Evolutionary conservation across 2,113 vertebrate genomes (phyloP), one percentile per base, ranked within the genome.

Genomic region (Lethenteron camtschaticum): DNA sequence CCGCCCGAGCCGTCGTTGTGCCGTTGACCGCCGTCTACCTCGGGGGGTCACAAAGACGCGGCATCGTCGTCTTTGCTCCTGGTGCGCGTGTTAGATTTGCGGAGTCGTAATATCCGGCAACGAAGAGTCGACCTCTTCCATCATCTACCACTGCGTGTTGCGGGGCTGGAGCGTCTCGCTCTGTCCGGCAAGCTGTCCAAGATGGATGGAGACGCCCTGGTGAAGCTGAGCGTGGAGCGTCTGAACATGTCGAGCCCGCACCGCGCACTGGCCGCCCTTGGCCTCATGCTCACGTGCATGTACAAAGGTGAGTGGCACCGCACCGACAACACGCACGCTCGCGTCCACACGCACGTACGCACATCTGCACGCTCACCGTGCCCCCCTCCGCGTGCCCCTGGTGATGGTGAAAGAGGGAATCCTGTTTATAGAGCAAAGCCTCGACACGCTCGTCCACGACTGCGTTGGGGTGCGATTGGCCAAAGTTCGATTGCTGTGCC

Each of bases 261-360:
- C 79, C 79, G 92, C 75, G 89, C 94, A 58, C 92, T 99, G 90
- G 89, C 94, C 2, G 92, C 94, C 9, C 81, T 99, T 71, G 94
- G 94, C 68, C 83, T 99, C 75, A 96, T 99, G 94, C 85, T 97
- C 71, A 97, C 91, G 74, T 97, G 94, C 84, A 99, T 99, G 94
- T 99, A 99, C 79, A 97, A 89, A 76, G 94, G 94, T 99, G 81
- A 77, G 63, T 66, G n/a, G 10, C 24, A 16, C 63, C n/a, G 8
- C 24, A 9, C 63, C 6, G 41, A 41, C 41, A 41, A 41, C 41
- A 41, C 41, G 41, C 41, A 41, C 41, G 5, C 41, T 41, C 41
- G 41, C 41, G 41, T 41, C 6, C 41, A 41, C 5, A 41, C 41
- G 41, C 41, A 41, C 41, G 41, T 41, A 41, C 41, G 41, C 41